These are phyloP conservation scores for Motacilla tschutschensis DNA, from an alignment of 2,113 vertebrate genomes.

Conservation along the genomic window DNA sequence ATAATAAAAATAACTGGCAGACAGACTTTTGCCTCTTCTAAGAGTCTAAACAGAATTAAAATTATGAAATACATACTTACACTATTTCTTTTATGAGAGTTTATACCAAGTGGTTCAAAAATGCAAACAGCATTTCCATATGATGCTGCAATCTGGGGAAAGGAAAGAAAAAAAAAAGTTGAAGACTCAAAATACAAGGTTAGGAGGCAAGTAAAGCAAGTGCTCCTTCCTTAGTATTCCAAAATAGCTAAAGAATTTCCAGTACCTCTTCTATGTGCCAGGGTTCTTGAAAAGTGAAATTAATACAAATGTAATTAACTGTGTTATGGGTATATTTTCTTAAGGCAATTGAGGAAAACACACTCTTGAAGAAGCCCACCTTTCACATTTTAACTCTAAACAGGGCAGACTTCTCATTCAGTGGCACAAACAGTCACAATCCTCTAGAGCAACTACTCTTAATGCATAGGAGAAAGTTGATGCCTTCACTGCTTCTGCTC, in stretches of 20 bases:
- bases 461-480: slow-evolving; percentile 1
- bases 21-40: background rate
- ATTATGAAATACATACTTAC: slow-evolving; percentile 75
- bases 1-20: background rate
- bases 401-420: background rate
- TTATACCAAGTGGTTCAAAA: slow-evolving; percentile 91
- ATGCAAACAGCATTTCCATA: slow-evolving; percentile 97
- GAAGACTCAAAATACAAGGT: slow-evolving; percentile 23
- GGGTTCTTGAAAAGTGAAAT: background rate
- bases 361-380: background rate
- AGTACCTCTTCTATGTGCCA: background rate
- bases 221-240: background rate
- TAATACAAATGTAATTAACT: background rate
- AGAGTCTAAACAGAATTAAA: background rate
- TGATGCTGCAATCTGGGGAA: slow-evolving; percentile 91
- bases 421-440: background rate
- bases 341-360: background rate
- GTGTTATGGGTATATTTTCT: background rate
- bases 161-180: background rate
- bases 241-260: background rate
- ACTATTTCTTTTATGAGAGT: slow-evolving; percentile 93
- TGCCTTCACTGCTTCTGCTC: background rate
- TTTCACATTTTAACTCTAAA: background rate
- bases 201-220: background rate
- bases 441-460: background rate